Evolutionary conservation across 1,140 invertebrate genomes (phyloP).

Genomic region (Drosophila aff.): DNA sequence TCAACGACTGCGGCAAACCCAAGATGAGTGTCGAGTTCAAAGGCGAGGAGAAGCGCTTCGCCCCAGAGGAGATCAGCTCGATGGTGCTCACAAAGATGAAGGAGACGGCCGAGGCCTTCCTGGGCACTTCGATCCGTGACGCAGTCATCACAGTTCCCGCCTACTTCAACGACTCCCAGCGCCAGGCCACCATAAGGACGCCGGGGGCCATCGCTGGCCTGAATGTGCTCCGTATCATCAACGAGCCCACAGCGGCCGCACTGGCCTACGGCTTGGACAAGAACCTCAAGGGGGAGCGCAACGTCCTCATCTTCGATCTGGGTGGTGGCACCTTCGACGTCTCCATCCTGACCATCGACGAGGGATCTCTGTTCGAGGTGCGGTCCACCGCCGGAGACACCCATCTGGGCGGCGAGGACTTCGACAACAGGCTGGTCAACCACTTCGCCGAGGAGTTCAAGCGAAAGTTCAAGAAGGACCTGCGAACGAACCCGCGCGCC

Average conservation of each 20-base stretch:
- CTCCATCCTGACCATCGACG: slow-evolving; percentile 85
- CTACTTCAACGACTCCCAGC: slow-evolving; percentile 2
- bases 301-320: no score
- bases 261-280: no score
- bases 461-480: slow-evolving; percentile 92
- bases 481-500: slow-evolving; percentile 90
- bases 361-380: slow-evolving; percentile 85
- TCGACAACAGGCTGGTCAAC: slow-evolving; percentile 93
- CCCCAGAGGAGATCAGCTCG: slow-evolving; percentile 91
- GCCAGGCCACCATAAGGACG: no score
- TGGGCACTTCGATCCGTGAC: slow-evolving; percentile 89
- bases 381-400: slow-evolving; percentile 91
- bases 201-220: no score
- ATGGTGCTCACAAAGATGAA: slow-evolving; percentile 93
- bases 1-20: slow-evolving; percentile 88
- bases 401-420: slow-evolving; percentile 92
- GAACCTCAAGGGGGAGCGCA: no score
- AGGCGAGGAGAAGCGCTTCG: slow-evolving; percentile 90
- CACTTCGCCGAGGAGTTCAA: slow-evolving; percentile 91
- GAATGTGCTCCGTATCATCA: no score
- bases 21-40: slow-evolving; percentile 91
- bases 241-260: no score
- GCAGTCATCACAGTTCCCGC: slow-evolving; percentile 88
- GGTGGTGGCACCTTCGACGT: slow-evolving; percentile 86
- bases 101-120: slow-evolving; percentile 92